Conservation (phyloP, 2,797 vertebrate species). For the Anableps anableps region DNA sequence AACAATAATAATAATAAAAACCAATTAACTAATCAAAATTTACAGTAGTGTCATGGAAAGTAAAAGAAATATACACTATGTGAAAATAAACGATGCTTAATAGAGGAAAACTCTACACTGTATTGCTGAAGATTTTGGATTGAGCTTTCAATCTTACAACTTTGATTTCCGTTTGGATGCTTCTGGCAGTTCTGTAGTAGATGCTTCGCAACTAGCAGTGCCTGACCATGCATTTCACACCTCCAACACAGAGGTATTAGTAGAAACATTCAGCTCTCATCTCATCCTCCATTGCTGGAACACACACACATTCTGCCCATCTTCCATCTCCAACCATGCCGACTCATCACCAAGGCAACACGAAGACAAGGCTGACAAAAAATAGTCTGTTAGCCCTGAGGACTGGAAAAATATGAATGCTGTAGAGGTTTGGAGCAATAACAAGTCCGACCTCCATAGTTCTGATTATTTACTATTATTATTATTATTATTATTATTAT, state of each 20-base stretch:
- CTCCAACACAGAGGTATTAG: neutral
- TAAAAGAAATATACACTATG: neutral
- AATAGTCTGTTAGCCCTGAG: neutral
- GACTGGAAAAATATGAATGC: neutral
- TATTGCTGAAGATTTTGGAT: neutral
- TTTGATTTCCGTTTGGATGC: neutral
- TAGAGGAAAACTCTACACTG: neutral
- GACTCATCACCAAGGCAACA: slow-evolving; percentile 9
- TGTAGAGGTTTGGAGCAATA: neutral
- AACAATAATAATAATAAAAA: neutral
- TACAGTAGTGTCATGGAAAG: neutral
- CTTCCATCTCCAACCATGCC: neutral
- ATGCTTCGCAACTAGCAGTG: neutral
- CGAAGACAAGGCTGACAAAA: neutral
- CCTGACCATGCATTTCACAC: neutral
- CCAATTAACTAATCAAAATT: neutral
- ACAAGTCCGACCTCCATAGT: neutral
- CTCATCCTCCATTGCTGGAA: neutral
- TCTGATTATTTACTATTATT: too few species aligned
- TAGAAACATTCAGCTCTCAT: neutral
- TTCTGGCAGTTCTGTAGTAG: neutral
- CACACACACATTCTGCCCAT: slow-evolving; percentile 1
- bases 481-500: too few species aligned
- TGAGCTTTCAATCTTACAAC: neutral
- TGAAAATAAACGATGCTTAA: neutral